These are phyloP conservation scores for Microctenopoma lineatum DNA, from an alignment of 2,797 vertebrate species.

Conservation along the genomic window DNA sequence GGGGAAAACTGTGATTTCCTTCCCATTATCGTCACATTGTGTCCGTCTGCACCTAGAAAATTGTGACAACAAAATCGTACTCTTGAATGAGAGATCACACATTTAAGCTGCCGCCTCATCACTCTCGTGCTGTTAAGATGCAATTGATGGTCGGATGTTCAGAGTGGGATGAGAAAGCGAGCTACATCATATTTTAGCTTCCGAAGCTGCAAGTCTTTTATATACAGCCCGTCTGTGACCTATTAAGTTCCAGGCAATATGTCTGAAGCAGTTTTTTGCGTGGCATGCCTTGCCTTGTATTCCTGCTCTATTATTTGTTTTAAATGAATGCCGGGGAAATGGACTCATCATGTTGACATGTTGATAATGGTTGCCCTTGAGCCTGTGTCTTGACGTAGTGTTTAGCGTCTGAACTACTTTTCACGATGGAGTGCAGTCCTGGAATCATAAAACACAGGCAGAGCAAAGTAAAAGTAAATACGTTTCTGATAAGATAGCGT, in stretches of 20 bases:
- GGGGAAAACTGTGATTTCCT: constrained; percentile 34
- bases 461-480: constrained; percentile 39
- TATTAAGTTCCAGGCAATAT: constrained; percentile 68
- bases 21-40: constrained; percentile 37
- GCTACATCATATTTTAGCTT: constrained; percentile 34
- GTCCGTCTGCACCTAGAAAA: constrained; percentile 4
- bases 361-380: constrained; percentile 82
- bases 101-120: constrained; percentile 51
- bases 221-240: constrained; percentile 56
- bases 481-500: constrained; percentile 15
- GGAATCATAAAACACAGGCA: constrained; percentile 64
- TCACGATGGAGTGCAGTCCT: constrained; percentile 59
- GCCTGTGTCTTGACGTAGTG: constrained; percentile 75
- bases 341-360: constrained; percentile 77
- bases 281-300: constrained; percentile 47
- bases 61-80: constrained; percentile 67
- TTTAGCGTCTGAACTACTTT: constrained; percentile 70
- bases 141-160: constrained; percentile 53
- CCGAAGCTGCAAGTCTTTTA: constrained; percentile 46
- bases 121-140: constrained; percentile 38
- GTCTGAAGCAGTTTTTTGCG: constrained; percentile 50
- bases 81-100: constrained; percentile 28
- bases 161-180: constrained; percentile 22
- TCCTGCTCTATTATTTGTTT: constrained; percentile 68
- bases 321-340: constrained; percentile 72